Evolutionary conservation across 1,140 invertebrate species (phyloP).

Genomic region (Zophobas atratus): DNA sequence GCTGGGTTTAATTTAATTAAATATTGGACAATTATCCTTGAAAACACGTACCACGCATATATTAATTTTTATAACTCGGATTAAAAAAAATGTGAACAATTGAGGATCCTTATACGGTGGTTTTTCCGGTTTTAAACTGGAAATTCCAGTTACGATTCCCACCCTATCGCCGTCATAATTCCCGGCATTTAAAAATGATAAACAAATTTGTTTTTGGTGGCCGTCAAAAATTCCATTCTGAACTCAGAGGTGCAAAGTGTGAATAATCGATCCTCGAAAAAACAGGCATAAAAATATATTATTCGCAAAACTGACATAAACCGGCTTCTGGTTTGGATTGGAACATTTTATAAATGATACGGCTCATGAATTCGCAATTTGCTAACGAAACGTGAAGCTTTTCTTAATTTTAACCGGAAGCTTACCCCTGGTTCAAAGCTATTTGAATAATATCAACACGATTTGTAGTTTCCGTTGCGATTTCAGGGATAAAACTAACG

Average conservation of each 20-base stretch:
- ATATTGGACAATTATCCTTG: no score
- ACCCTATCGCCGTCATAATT: no score
- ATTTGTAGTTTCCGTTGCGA: conserved; percentile 13
- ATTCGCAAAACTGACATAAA: conserved; percentile 24
- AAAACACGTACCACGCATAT: no score
- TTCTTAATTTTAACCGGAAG: conserved; percentile 15
- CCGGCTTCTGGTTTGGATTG: conserved; percentile 21
- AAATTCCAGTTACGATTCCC: no score
- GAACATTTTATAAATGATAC: conserved; percentile 34
- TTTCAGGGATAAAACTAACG: conserved; percentile 2
- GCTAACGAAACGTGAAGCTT: conserved; percentile 7
- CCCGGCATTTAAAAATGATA: no score
- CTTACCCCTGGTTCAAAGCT: background rate
- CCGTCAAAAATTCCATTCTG: no score
- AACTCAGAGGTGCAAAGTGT: background rate
- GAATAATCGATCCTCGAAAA: background rate
- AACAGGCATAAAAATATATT: conserved; percentile 13
- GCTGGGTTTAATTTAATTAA: no score
- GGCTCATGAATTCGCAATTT: conserved; percentile 33
- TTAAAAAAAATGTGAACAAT: no score
- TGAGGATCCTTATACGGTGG: no score
- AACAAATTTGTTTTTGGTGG: no score
- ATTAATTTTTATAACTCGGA: no score
- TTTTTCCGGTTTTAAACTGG: no score
- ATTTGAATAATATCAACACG: conserved; percentile 20